A percentile compares a stretch with the other conserved stretches of the same genome.
phyloP scores from a whole-genome alignment of 2,888 invertebrate species.

The Dryobotodes eremita region DNA sequence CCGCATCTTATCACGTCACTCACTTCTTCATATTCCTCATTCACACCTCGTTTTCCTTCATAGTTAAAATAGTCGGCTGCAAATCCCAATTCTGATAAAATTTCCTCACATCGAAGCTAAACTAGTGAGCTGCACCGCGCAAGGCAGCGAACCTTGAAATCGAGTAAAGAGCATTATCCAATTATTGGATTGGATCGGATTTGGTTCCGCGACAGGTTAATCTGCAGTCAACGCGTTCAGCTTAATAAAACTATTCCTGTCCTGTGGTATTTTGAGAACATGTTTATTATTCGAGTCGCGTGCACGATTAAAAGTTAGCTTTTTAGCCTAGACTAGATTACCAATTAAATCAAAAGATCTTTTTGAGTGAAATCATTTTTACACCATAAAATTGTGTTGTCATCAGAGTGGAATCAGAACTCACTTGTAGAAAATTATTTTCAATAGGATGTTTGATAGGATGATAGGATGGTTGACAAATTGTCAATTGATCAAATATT shows the following conservation, averaged over 20 bases:
- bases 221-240: conserved; percentile 36
- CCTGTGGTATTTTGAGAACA: not conserved
- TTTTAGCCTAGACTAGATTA: not conserved
- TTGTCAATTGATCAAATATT: not conserved
- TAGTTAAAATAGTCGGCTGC: not conserved
- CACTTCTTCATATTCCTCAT: not conserved
- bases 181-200: conserved; percentile 48
- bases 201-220: conserved; percentile 40
- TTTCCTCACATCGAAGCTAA: not conserved
- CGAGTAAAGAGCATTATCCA: conserved; percentile 50
- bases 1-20: too few relatives aligned
- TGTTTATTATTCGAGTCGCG: not conserved
- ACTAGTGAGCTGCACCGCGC: conserved; percentile 14
- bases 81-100: not conserved
- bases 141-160: conserved; percentile 57
- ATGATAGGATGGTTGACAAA: not conserved
- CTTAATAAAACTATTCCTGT: conserved; percentile 14
- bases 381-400: not conserved
- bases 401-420: not conserved
- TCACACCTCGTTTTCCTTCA: not conserved
- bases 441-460: not conserved
- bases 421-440: not conserved
- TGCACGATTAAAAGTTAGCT: not conserved
- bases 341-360: not conserved
- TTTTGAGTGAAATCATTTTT: not conserved